Conservation (phyloP, 64 coral and sea anemone species). For the Astreopora myriophthalma region DNA sequence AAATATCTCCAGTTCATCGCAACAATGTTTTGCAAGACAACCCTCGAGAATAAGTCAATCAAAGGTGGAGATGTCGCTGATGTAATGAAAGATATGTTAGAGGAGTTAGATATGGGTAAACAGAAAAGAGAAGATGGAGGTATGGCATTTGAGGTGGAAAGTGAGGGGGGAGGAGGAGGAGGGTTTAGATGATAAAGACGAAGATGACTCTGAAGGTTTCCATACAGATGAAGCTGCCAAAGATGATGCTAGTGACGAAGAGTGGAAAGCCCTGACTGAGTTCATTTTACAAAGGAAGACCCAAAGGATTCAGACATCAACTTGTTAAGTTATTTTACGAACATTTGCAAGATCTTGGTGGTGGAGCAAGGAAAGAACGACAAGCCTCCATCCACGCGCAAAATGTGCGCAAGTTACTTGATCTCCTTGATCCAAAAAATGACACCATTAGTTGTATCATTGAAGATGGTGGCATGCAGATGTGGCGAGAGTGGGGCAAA, state of each 20-base stretch:
- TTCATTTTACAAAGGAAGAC: not conserved
- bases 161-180: too few relatives aligned
- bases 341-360: not conserved
- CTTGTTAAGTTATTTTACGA: not conserved
- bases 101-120: not conserved
- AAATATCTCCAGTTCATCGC: not conserved
- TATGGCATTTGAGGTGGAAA: not conserved
- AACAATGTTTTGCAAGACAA: not conserved
- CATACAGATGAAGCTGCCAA: not conserved
- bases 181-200: too few relatives aligned
- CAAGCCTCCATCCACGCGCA: conserved; percentile 1
- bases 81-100: not conserved
- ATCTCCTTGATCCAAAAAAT: not conserved
- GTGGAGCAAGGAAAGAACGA: not conserved
- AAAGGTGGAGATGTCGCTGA: not conserved
- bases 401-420: not conserved
- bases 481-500: not conserved
- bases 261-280: not conserved
- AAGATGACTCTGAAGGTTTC: too few relatives aligned
- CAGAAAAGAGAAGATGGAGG: not conserved
- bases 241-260: not conserved
- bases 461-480: not conserved
- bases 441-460: not conserved
- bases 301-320: not conserved
- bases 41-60: not conserved